Base-by-base conservation (phyloP, 2,797 vertebrate species). In the Brachymystax lenok region DNA sequence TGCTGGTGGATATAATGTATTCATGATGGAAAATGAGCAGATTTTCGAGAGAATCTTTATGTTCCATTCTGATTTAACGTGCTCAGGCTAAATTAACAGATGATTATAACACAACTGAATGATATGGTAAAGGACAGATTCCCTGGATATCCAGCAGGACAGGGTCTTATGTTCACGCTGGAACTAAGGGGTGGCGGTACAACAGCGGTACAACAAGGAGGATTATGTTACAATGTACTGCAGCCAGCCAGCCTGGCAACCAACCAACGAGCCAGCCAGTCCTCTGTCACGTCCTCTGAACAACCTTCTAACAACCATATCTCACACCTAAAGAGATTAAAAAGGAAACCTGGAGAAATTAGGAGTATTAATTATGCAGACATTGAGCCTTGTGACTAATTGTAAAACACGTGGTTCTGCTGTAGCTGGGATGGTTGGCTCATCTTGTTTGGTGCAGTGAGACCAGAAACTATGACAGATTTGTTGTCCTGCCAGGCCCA, bases 301-400 rank as follows among this genome's bases (percentile, higher is more conserved):
- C 40, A 46, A 46, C 40, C 8, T 10, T 10, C 40, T 40, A 46
- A 10, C 40, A 46, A 46, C 40, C 54, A 56, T 69, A 79, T 24
- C 40, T 74, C 61, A 8, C 76, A 10, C 74, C 84, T 75, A 79
- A 46, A n/a, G 78, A 21, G 61, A 67, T 82, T 71, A 33, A 74
- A 74, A 24, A 52, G 46, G 0, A 82, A 77, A 79, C 24, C n/a
- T 63, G 63, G 10, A 79, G 16, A 77, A 78, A 77, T 80, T 10
- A 40, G 40, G 3, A 75, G 74, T 79, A 75, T 72, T 82, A 68
- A 74, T 81, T 76, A 84, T 51, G 46, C 64, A 85, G 75, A 79
- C 33, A 30, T 30, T 50, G 54, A 84, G 56, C n/a, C 56, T 50
- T 4, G 33, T 78, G 69, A 75, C 56, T 52, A 82, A 84, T 63